Evolutionary conservation across 92 coral and sea anemone genomes (phyloP).

Genomic region (Heliopora coerulea): DNA sequence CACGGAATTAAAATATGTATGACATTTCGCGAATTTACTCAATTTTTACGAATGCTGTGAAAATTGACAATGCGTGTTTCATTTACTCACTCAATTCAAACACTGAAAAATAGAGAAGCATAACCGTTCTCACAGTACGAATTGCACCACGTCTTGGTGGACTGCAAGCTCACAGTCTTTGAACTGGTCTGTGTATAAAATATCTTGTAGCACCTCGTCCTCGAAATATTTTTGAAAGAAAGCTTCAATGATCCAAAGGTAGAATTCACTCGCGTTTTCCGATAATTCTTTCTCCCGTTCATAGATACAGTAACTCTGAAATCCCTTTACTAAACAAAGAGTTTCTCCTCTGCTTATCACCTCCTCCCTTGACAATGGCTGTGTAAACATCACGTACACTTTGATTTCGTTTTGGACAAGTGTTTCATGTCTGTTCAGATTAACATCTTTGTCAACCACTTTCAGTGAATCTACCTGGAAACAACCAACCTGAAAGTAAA

Average conservation of each 20-base stretch:
- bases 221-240: conserved; percentile 53
- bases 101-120: too few species aligned
- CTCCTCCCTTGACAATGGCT: conserved; percentile 42
- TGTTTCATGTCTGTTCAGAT: conserved; percentile 51
- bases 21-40: too few species aligned
- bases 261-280: conserved; percentile 53
- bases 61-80: too few species aligned
- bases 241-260: conserved; percentile 79
- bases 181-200: conserved; percentile 41
- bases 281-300: conserved; percentile 59
- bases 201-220: conserved; percentile 52
- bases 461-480: conserved; percentile 16
- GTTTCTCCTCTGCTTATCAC: conserved; percentile 47
- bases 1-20: too few species aligned
- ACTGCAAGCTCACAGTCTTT: conserved; percentile 68
- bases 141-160: conserved; percentile 70
- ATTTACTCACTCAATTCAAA: too few species aligned
- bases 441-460: conserved; percentile 25
- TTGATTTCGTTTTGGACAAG: conserved; percentile 58
- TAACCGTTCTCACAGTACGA: conserved; percentile 47
- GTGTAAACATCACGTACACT: conserved; percentile 71
- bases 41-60: too few species aligned
- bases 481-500: conserved; percentile 22
- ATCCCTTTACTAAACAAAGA: conserved; percentile 55
- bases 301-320: conserved; percentile 65